phyloP scores from a whole-genome alignment of 2,888 invertebrate species.

The Drosophila limbata region DNA sequence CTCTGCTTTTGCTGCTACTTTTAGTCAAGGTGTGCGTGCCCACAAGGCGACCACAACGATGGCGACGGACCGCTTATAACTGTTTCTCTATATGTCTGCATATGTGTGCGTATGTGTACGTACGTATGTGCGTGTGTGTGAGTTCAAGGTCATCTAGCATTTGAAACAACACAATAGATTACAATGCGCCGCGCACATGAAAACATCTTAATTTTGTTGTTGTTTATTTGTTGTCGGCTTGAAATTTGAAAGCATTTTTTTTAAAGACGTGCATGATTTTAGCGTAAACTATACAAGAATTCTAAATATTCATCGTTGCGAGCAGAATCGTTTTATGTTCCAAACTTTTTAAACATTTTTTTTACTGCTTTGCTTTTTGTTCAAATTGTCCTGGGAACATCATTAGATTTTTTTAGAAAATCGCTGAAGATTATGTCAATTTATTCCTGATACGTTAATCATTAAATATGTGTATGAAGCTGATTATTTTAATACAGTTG shows the following conservation, averaged over 20 bases:
- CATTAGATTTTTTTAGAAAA: not conserved
- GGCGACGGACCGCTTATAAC: constrained; percentile 49
- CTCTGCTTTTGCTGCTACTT: constrained; percentile 25
- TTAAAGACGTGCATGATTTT: constrained; percentile 7
- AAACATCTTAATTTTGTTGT: constrained; percentile 60
- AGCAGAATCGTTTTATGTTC: too few relatives aligned
- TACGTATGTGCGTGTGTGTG: constrained; percentile 63
- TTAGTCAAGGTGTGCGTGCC: constrained; percentile 75
- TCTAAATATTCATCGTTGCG: not conserved
- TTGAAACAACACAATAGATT: constrained; percentile 80
- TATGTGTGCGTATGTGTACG: constrained; percentile 41
- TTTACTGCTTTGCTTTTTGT: too few relatives aligned
- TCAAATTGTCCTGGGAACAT: not conserved
- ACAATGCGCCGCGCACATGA: constrained; percentile 62
- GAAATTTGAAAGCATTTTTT: constrained; percentile 20
- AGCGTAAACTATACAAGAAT: not conserved
- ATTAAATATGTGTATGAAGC: not conserved
- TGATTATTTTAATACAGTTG: not conserved
- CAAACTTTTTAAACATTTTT: too few relatives aligned
- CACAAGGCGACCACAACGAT: constrained; percentile 66
- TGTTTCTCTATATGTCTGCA: constrained; percentile 36
- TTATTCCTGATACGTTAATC: too few relatives aligned
- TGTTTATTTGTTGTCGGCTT: constrained; percentile 27
- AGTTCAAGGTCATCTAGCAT: constrained; percentile 84
- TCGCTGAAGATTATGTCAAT: too few relatives aligned